Evolutionary conservation across 2,888 invertebrate species (phyloP), one percentile per base, ranked within the genome.

Genomic region (Tetragonisca angustula): DNA sequence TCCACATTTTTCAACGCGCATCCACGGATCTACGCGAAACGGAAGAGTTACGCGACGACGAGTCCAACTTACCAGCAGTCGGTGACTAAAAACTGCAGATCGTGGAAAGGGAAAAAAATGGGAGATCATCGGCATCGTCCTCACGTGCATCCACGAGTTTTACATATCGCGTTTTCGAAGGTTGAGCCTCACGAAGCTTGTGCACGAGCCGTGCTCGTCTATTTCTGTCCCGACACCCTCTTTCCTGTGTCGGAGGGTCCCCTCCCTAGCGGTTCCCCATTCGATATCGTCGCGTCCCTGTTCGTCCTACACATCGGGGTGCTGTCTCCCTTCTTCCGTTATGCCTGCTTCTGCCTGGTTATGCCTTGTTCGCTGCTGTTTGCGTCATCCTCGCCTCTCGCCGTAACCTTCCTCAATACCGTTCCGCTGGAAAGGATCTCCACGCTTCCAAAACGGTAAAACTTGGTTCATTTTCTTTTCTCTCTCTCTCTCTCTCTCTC

Each of bases 191-290:
- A 88, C 89, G 88, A 89, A 87, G 88, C 88, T 81, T 79, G 72
- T 80, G 78, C 85, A 84, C 81, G 81, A 85, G 85, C 83, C 43
- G 70, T 76, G 86, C 72, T 73, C 85, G 88, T 91, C 91, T 91
- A 92, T 91, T 91, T 91, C 87, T 89, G 91, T 91, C 90, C 85
- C 89, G 90, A 90, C 91, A 91, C 91, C 91, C 91, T 91, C 91
- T 91, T 90, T 91, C 90, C 91, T 90, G 91, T 91, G 76, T 80
- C 77, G 68, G 80, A 86, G 89, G 84, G 84, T 86, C 88, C 85
- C 87, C 76, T 80, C 79, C 61, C 76, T 50, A 71, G 56, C 4
- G 50, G 3, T 36, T 78, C 79, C 68, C 87, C 86, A 79, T 79
- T 80, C 80, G 84, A 74, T 73, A 80, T 81, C 79, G 54, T 61